Base-by-base conservation (phyloP, 2,797 vertebrate genomes). In the Peromyscus attwateri region DNA sequence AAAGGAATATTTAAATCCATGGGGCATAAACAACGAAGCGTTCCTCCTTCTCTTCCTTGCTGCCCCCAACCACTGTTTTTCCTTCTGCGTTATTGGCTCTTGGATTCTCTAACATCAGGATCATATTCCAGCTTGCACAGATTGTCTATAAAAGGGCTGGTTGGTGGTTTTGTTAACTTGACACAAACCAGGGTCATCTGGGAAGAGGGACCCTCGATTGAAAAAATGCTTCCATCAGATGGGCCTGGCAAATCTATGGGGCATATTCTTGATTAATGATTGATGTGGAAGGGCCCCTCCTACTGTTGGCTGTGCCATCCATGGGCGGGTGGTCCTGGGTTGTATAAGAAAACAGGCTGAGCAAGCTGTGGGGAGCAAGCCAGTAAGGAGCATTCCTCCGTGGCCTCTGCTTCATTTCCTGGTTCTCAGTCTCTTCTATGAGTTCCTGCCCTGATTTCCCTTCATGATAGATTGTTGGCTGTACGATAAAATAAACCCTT, bases 21-120 rank as follows among this genome's bases (percentile, higher is more conserved):
- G 14, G 81, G 82, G 52, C 70, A 46, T 91, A 89, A 76, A 93
- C 79, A 91, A 89, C 68, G 94, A 85, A 84, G 46, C 0, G 4
- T n/a, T 91, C 27, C 68, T 10, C 7, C 23, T n/a, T 55, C 66
- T 9, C 85, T 34, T 17, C 49, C 31, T 70, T 8, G 10, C 6
- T 17, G 3, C 4, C 40, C 6, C 16, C 46, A 1, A n/a, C 31
- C 31, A 6, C 8, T 8, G 9, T 23, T 94, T 81, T 87, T 64
- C 57, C 82, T 27, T 87, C 76, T 75, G n/a, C 89, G 70, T 79
- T 80, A 34, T 75, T 37, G 34, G 43, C 40, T 64, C 57, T 64
- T 64, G 25, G 46, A 5, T 89, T 60, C 40, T 90, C 70, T 31
- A 43, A 16, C 37, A 49, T 71, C 80, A 75, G 89, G 49, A 37